A percentile compares a stretch with the other conserved stretches of the same genome.
Conservation (phyloP, 2,797 vertebrate genomes). For the Dallia pectoralis region DNA sequence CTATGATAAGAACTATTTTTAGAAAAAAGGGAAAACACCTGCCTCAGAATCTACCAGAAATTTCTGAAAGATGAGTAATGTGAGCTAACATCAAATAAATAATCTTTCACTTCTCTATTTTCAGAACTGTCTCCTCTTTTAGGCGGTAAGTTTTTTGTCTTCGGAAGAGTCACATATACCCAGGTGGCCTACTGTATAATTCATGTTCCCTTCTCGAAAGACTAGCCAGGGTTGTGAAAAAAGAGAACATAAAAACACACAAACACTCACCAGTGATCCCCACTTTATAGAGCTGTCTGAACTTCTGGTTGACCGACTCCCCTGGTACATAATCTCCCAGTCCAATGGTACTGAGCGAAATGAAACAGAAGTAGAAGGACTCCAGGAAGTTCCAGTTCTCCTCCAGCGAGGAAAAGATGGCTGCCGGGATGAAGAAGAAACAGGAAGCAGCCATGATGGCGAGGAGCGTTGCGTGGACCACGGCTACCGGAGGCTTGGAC, state of each 20-base stretch:
- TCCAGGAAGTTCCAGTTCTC: slow-evolving; percentile 98
- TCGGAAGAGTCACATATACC: background rate
- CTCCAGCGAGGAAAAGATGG: slow-evolving; percentile 89
- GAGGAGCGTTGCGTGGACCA: slow-evolving; percentile 82
- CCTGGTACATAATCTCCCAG: slow-evolving; percentile 96
- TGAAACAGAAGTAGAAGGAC: slow-evolving; percentile 98
- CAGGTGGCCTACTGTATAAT: background rate
- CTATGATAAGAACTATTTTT: background rate
- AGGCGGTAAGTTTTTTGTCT: background rate
- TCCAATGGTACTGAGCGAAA: slow-evolving; percentile 96
- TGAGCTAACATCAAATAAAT: slow-evolving; percentile 16
- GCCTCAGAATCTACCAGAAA: background rate
- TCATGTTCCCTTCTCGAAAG: background rate
- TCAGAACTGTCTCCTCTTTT: background rate
- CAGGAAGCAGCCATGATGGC: slow-evolving; percentile 79
- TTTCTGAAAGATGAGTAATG: background rate
- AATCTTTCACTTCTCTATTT: slow-evolving; percentile 3
- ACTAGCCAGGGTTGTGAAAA: too few relatives aligned
- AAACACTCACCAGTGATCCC: slow-evolving; percentile 90
- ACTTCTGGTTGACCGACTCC: slow-evolving; percentile 89
- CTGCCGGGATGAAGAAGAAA: slow-evolving; percentile 95
- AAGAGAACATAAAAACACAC: background rate
- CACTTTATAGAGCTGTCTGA: slow-evolving; percentile 93
- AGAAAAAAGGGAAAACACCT: background rate
- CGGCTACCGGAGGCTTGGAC: slow-evolving; percentile 86